Conservation (phyloP, 2,888 invertebrate species). For the Gisinianus flammeolus region DNA sequence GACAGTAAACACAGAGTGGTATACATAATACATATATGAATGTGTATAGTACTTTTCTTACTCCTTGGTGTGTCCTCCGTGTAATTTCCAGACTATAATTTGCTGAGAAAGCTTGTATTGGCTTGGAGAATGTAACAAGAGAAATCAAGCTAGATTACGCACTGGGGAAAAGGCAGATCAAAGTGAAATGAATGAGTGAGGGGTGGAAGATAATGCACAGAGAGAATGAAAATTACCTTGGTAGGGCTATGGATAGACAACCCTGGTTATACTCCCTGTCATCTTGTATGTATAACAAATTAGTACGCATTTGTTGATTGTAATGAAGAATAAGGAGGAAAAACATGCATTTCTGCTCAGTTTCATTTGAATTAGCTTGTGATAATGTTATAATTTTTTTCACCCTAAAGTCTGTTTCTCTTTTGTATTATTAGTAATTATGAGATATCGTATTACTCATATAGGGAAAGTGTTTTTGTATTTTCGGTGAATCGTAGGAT, state of each 20-base stretch:
- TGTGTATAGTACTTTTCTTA: not conserved
- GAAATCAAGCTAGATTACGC: conserved; percentile 8
- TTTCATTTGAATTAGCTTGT: not conserved
- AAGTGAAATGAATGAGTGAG: conserved; percentile 41
- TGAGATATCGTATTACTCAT: too few species aligned
- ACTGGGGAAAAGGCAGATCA: conserved; percentile 12
- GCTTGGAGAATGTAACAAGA: not conserved
- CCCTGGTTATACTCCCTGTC: not conserved
- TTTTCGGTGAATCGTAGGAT: too few species aligned
- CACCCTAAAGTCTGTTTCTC: not conserved
- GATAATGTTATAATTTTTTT: too few species aligned
- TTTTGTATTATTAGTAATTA: not conserved
- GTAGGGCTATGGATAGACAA: not conserved
- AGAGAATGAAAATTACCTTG: conserved; percentile 25
- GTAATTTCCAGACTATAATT: conserved; percentile 38
- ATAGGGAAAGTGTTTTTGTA: too few species aligned
- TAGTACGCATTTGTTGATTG: conserved; percentile 3
- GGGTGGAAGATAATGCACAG: conserved; percentile 16
- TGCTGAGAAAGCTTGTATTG: conserved; percentile 16
- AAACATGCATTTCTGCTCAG: not conserved
- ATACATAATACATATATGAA: not conserved
- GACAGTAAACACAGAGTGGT: not conserved
- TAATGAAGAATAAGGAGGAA: not conserved
- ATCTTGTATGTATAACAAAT: not conserved
- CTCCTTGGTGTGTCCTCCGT: not conserved